Percentiles rank a stretch among this genome's conserved stretches.
phyloP scores from a whole-genome alignment of 2,797 vertebrate species.

The Masticophis lateralis region DNA sequence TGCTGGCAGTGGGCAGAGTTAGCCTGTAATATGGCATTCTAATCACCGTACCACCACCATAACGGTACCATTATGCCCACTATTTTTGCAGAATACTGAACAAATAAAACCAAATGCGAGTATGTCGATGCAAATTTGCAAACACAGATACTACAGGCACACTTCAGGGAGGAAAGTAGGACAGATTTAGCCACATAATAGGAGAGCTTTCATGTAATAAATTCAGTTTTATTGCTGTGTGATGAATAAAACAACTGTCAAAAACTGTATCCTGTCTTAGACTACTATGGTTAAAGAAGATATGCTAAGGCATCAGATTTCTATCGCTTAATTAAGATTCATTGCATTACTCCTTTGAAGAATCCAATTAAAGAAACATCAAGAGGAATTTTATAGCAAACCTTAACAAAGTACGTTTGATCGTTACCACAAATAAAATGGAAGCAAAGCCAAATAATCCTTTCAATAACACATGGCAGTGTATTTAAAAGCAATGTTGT shows the following conservation, averaged over 20 bases:
- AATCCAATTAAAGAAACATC: conserved; percentile 16
- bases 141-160: background rate
- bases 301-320: rapidly evolving
- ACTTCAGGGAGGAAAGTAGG: background rate
- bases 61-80: background rate
- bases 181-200: background rate
- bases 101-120: background rate
- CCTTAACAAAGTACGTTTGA: background rate
- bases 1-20: background rate
- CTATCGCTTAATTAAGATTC: conserved; percentile 1
- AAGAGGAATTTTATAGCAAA: conserved; percentile 6
- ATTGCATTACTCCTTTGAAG: conserved; percentile 20
- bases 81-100: background rate
- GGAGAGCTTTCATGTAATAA: background rate
- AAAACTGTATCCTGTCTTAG: background rate
- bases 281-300: background rate
- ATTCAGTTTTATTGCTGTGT: background rate
- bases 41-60: background rate
- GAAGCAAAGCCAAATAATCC: conserved; percentile 18
- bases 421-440: conserved; percentile 18
- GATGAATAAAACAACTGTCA: background rate
- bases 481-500: background rate
- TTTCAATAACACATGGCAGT: conserved; percentile 1
- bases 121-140: background rate
- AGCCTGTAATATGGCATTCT: background rate